Evolutionary conservation across 1,140 invertebrate genomes (phyloP), one percentile per base, ranked within the genome.

Genomic region (Spodoptera litura): DNA sequence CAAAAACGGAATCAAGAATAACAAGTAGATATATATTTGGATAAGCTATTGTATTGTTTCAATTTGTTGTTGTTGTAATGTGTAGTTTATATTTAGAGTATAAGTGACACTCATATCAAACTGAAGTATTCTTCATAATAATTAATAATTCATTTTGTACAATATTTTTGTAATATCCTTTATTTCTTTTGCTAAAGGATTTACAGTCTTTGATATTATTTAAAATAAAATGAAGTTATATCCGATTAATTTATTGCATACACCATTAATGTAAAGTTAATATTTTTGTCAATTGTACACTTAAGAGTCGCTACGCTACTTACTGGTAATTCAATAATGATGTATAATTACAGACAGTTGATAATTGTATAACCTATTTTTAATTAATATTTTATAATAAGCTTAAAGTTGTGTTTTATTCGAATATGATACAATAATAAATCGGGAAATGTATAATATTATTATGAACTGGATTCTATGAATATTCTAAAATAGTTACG

Each of bases 31-130:
- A 9, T 31, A 62, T 13, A 5, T 52, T 12, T 20, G 12, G 31
- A 38, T 15, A 20, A 15, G 44, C 71, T 82, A 78, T 56, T 71
- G 25, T 44, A 73, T 81, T 84, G 72, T 76, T 87, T 85, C 84
- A 84, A 73, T 83, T 84, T 83, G 81, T 88, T 88, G 80, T 85
- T 87, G 77, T 87, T 86, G 79, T 81, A 85, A 81, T 84, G 78
- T 85, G 56, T 78, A 84, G 79, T 82, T 83, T 84, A 83, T 81
- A 74, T 79, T 55, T 72, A 71, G 68, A 51, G 8, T 77, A 77
- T 44, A 77, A 62, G 38, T 3, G 10, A 56, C 74, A 77, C 62
- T 77, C 74, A 68, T 58, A 56, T 55, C 59, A 55, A 76, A 66
- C 51, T 66, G 51, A 76, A 64, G 52, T 76, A 64, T 76, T 76